phyloP scores from a whole-genome alignment of 2,888 invertebrate species.

The Gastracanthus pulcherrimus region DNA sequence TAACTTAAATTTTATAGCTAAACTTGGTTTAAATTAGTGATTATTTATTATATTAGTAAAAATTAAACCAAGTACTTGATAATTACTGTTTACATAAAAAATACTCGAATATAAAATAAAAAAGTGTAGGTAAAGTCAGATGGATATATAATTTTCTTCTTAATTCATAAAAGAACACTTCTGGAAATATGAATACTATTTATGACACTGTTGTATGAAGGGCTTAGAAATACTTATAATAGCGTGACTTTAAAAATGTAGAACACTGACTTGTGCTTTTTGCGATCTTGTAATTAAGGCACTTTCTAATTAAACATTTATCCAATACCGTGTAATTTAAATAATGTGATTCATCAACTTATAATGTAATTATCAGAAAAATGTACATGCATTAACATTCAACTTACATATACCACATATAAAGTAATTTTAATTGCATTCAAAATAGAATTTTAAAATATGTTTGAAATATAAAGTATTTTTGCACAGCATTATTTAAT shows the following conservation, averaged over 20 bases:
- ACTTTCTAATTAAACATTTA: conserved; percentile 8
- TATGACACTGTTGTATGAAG: background rate
- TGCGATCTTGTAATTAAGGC: background rate
- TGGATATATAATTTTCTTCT: background rate
- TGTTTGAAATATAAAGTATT: background rate
- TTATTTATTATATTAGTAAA: no score
- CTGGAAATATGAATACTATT: background rate
- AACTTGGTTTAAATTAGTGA: no score
- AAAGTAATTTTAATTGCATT: background rate
- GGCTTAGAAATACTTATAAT: background rate
- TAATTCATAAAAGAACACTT: background rate
- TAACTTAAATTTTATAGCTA: no score
- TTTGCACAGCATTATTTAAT: no score
- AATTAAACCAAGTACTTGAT: no score
- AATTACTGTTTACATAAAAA: no score
- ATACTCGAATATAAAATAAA: no score
- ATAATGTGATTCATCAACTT: background rate
- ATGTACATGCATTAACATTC: background rate
- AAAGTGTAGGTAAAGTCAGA: background rate
- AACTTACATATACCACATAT: background rate
- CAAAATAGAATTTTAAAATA: background rate
- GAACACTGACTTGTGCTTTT: background rate
- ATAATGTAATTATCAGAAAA: background rate
- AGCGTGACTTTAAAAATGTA: conserved; percentile 15
- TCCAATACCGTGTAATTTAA: background rate